Base-by-base conservation (phyloP, 2,888 invertebrate genomes). In the Agrotis ipsilon region DNA sequence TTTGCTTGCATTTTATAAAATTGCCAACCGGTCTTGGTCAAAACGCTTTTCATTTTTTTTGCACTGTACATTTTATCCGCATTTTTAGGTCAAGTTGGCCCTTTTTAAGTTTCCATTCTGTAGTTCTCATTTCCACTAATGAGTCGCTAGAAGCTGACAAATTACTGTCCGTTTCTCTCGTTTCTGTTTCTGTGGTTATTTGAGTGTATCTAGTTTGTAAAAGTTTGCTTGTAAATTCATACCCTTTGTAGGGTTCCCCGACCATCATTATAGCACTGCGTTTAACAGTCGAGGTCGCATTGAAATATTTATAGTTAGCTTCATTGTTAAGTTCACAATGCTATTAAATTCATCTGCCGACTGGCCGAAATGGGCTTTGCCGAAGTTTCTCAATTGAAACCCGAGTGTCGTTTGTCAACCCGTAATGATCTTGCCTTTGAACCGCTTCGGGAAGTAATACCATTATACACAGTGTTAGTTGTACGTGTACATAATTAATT, bases 301-400 rank as follows among this genome's bases (percentile, higher is more conserved):
- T 73, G 70, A 79, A 73, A 62, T 75, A 78, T 81, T 81, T 73
- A 62, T 73, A 74, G 82, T 75, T 68, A 72, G 74, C 79, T 84
- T 84, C 85, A 84, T 84, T 88, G 88, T 88, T 69, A 66, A 81
- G 78, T 87, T 86, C 81, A 85, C 85, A 86, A 83, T 83, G 85
- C 88, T 82, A 82, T 91, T 89, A 90, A 87, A 87, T 87, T 87
- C 86, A 87, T 83, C 87, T 86, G 86, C 75, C 71, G 84, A 76
- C 79, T 82, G 85, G 86, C 78, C 82, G 82, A 82, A 88, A 89
- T 81, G 85, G 84, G 84, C 81, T 87, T 77, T 85, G 82, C 86
- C 82, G 82, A 90, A 89, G 85, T 87, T 88, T 82, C 84, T 83
- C 84, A 87, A 88, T 87, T 86, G 84, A 86, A 85, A 80, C 82